Base-by-base conservation (phyloP, 2,888 invertebrate species). In the Griposia aprilina region DNA sequence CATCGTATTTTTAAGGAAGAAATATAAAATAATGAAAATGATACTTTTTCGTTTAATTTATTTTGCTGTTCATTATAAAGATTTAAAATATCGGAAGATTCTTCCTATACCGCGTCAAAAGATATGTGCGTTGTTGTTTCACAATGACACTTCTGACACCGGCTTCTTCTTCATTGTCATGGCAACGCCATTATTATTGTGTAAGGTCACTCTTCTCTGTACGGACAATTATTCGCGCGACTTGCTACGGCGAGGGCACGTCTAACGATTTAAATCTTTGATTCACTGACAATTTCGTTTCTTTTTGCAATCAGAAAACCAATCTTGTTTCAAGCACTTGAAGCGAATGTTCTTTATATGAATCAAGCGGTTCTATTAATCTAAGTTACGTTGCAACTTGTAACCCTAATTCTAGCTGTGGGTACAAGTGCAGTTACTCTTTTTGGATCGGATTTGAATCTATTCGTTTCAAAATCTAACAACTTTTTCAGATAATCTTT, bases 1-100 rank as follows among this genome's bases (percentile, higher is more conserved):
- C 90, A 88, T 86, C 87, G 79, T 89, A 91, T 83, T 91, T 84
- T 88, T 91, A 92, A 90, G 83, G 83, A 80, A 89, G 89, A 90
- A 89, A 89, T 90, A 88, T 89, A 90, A 83, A 88, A 91, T 85
- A 80, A 83, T 82, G 82, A 74, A 74, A 78, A 81, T 63, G 30
- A 81, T 68, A 78, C 6, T 15, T 55, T 60, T 80, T 88, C 26
- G 80, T 84, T 83, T 84, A 5, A 80, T 86, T 85, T 65, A 62
- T 45, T 17, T 59, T 59, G 52, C 6, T 26, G 10, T 23, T 36
- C 36, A 62, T 11, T 62, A 26, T 6, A 59, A 62, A 36, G 11
- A 62, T 36, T 36, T 36, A 6, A 36, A 36, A 36, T 2, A 36
- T 36, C 62, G 20, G 2, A 62, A 62, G 11, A 36, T 36, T 62